Evolutionary conservation across 2,888 invertebrate genomes (phyloP), one percentile per base, ranked within the genome.

Genomic region (Mycalesis mineus): DNA sequence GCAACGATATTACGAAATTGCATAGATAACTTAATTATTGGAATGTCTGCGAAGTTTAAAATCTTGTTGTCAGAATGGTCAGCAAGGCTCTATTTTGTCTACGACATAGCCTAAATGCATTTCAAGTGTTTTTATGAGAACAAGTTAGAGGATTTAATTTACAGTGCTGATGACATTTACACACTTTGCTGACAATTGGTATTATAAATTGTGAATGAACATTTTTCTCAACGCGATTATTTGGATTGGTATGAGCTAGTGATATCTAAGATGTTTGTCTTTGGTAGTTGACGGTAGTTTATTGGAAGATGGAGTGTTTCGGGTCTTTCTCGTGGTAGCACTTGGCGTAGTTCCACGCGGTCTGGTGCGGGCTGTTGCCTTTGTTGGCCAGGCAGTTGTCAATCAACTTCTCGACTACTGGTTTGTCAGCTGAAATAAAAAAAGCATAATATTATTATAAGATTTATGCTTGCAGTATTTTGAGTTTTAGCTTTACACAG

Each of bases 261-360:
- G 37, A n/a, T n/a, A n/a, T 29, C n/a, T 8, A n/a, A 2, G 29
- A 29, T 29, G 29, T 15, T 1, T 7, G 22, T 45, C 49, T 29
- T 14, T 45, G 45, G 29, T 15, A n/a, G 8, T 7, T 7, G 36
- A 14, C 8, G 41, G 22, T 44, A 8, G 29, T 68, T 84, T 86
- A 88, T 64, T 86, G 64, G 74, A 90, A 79, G 66, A 90, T 83
- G 59, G 89, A 78, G 67, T 90, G 88, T 47, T 89, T 88, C n/a
- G 90, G 88, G 62, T 89, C 88, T 68, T 90, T 90, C 69, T 89
- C 89, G 64, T 90, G 89, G 73, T 90, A 90, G 69, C 90, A 90
- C 53, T 88, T 90, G 65, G 87, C 83, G 74, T 88, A 90, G 78
- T 90, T 90, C 90, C 90, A 90, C 9, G 90, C 90, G 0, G 88